Base-by-base conservation (phyloP, 2,113 vertebrate species). In the Spea multiplicata region DNA sequence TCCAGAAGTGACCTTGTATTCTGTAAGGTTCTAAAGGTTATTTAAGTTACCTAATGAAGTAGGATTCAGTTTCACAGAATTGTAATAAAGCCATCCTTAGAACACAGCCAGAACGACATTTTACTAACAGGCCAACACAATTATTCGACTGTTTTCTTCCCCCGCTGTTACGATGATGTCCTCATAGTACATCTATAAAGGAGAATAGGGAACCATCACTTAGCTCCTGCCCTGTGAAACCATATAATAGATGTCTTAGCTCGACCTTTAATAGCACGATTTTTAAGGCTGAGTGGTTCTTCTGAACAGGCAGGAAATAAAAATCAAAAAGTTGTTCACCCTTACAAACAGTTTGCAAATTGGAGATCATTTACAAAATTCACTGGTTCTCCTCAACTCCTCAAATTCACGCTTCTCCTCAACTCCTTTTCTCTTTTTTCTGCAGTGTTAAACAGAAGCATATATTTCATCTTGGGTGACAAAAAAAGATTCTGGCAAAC, bases 371-470 rank as follows among this genome's bases (percentile, higher is more conserved):
- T 64, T 64, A 64, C 16, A 64, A 6, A 69, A 46, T 8, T 66
- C 8, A 57, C 59, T 67, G 44, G 44, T 76, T 76, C 69, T 9
- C 30, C 55, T 75, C 55, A 7, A 3, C 5, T 64, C 30, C 30
- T 64, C n/a, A n/a, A n/a, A n/a, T n/a, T n/a, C n/a, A 76, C 45
- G 53, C 44, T 76, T 76, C 69, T 9, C 30, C 55, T 75, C 55
- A 7, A 3, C 5, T 64, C 30, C 30, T 64, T 64, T 30, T 30
- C 2, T 64, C 30, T 64, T 64, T 30, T 30, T 30, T 64, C 30
- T 17, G 8, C 30, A 30, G 1, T 30, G 44, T 30, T 70, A 9
- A 50, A n/a, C 8, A 70, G 47, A n/a, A 70, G 48, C 45, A 50
- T 3, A 57, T 78, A 55, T 78, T 30, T 72, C 76, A 72, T 72